These are phyloP conservation scores for Achroia grisella DNA, from an alignment of 1,140 invertebrate species.

Conservation along the genomic window DNA sequence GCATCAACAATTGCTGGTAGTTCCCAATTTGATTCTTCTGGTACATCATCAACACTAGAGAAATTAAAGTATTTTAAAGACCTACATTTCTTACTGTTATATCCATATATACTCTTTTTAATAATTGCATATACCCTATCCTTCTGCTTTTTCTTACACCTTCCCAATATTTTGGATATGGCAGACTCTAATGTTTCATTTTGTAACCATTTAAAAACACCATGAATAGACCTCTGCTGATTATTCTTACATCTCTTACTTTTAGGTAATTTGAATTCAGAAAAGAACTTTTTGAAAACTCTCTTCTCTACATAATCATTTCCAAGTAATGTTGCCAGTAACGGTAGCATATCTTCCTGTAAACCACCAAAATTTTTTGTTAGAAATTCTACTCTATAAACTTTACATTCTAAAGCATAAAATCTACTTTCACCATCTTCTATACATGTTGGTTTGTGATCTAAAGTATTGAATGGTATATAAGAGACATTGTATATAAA, in stretches of 20 bases:
- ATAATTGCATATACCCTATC: constrained; percentile 74
- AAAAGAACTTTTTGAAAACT: constrained; percentile 82
- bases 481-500: constrained; percentile 89
- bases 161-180: constrained; percentile 77
- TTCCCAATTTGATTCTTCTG: not conserved
- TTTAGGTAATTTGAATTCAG: constrained; percentile 77
- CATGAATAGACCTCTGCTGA: constrained; percentile 78
- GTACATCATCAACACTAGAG: constrained; percentile 16
- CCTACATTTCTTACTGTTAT: constrained; percentile 73
- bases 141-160: constrained; percentile 73
- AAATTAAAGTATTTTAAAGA: constrained; percentile 75
- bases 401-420: constrained; percentile 74
- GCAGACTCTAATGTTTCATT: constrained; percentile 81
- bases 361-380: constrained; percentile 79
- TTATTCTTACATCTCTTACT: constrained; percentile 72
- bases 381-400: constrained; percentile 83
- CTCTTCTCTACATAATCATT: constrained; percentile 88
- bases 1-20: constrained; percentile 12
- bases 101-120: constrained; percentile 77
- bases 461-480: constrained; percentile 83
- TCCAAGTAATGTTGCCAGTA: constrained; percentile 87
- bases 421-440: constrained; percentile 33
- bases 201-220: constrained; percentile 82
- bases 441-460: constrained; percentile 54
- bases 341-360: constrained; percentile 78